phyloP scores from a whole-genome alignment of 2,888 invertebrate species.

The Chironomus riparius region DNA sequence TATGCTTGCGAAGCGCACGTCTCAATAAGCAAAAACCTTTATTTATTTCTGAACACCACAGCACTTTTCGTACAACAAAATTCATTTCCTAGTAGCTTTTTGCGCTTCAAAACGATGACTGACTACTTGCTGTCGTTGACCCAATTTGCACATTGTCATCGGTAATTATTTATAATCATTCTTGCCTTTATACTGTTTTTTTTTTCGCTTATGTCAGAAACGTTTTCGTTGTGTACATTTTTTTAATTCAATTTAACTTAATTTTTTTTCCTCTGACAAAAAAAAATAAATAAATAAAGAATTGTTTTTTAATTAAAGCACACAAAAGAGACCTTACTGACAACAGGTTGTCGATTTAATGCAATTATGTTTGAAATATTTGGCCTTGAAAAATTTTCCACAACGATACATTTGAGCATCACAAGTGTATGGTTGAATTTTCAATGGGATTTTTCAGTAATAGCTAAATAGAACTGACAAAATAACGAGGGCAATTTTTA shows the following conservation, averaged over 20 bases:
- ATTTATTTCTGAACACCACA: not conserved
- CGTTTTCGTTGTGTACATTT: not conserved
- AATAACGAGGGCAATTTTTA: not conserved
- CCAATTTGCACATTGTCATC: conserved; percentile 20
- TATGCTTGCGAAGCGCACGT: not conserved
- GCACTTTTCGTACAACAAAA: conserved; percentile 15
- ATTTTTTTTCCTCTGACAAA: not conserved
- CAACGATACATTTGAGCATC: not conserved
- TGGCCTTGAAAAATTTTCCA: not conserved
- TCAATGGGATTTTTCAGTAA: too few relatives aligned
- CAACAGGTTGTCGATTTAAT: not conserved
- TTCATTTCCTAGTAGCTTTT: conserved; percentile 15
- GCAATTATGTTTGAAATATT: not conserved
- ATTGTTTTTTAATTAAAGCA: not conserved
- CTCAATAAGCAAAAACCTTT: not conserved
- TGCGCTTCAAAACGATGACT: not conserved
- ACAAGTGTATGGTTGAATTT: not conserved
- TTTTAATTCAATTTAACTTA: not conserved
- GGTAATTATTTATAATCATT: conserved; percentile 25
- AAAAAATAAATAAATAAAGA: not conserved
- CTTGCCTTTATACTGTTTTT: not conserved
- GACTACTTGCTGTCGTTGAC: conserved; percentile 14
- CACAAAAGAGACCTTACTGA: not conserved
- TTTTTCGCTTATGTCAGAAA: not conserved
- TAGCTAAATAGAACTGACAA: not conserved